phyloP scores from a whole-genome alignment of 1,140 invertebrate species.

The Hestina assimilis region DNA sequence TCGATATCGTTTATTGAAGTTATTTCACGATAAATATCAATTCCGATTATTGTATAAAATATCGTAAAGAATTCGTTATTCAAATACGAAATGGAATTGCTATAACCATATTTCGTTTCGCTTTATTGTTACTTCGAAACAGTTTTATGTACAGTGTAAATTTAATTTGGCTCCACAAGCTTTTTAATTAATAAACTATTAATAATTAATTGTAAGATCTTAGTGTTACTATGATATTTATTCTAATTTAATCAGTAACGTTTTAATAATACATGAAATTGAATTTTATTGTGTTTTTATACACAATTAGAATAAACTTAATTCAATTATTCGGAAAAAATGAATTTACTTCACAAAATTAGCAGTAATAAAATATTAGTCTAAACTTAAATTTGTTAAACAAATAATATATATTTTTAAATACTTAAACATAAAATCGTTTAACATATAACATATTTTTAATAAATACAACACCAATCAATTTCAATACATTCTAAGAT shows the following conservation, averaged over 20 bases:
- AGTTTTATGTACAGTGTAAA: slow-evolving; percentile 7
- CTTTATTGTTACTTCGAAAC: not conserved
- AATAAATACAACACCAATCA: slow-evolving; percentile 3
- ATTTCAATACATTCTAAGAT: slow-evolving; percentile 10
- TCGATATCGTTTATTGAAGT: slow-evolving; percentile 5
- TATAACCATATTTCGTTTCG: not conserved
- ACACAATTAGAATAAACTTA: too few species aligned
- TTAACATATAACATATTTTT: not conserved
- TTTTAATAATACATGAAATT: not conserved
- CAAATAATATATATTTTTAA: too few species aligned
- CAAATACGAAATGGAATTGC: slow-evolving; percentile 1
- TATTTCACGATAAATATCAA: not conserved
- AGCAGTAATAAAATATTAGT: too few species aligned
- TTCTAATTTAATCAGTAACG: slow-evolving; percentile 15
- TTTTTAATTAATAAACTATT: slow-evolving; percentile 7
- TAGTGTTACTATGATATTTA: slow-evolving; percentile 11
- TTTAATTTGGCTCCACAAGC: slow-evolving; percentile 7
- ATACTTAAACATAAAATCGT: too few species aligned
- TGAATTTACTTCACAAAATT: too few species aligned
- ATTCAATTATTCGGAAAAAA: too few species aligned
- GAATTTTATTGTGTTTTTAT: not conserved
- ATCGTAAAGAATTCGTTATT: slow-evolving; percentile 3
- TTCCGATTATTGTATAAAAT: not conserved
- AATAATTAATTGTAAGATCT: slow-evolving; percentile 6
- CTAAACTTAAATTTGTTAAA: too few species aligned